Evolutionary conservation across 2,113 vertebrate species (phyloP).

Genomic region (Tursiops truncatus): DNA sequence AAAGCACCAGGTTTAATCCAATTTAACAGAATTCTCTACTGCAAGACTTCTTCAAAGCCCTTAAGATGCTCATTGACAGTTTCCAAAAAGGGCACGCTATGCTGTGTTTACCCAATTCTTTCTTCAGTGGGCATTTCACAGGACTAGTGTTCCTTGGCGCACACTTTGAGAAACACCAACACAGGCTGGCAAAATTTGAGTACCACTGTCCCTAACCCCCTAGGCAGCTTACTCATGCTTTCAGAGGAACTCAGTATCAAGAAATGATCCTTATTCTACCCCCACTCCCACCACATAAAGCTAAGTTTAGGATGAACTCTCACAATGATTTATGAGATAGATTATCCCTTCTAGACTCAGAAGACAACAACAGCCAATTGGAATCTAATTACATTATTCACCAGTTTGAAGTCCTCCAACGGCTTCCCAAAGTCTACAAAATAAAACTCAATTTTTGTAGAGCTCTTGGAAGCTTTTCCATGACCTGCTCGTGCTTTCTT

Average conservation of each 20-base stretch:
- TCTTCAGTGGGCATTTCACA: not conserved
- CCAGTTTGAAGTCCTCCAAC: not conserved
- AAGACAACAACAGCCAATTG: not conserved
- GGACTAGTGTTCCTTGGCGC: not conserved
- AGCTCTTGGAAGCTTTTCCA: not conserved
- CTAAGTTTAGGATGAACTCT: not conserved
- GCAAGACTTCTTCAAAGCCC: not conserved
- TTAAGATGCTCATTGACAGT: not conserved
- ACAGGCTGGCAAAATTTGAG: not conserved
- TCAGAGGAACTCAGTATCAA: not conserved
- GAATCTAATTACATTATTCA: not conserved
- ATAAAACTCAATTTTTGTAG: not conserved
- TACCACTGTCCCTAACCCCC: not conserved
- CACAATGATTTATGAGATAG: not conserved
- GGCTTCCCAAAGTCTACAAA: not conserved
- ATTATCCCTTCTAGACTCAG: not conserved
- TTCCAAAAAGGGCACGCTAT: not conserved
- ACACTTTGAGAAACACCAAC: not conserved
- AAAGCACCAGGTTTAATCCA: not conserved
- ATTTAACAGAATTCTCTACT: not conserved
- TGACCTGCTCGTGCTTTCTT: not conserved
- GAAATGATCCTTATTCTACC: not conserved
- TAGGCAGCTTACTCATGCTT: not conserved
- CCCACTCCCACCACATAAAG: not conserved
- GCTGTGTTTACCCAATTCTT: not conserved